A percentile compares a stretch with the other conserved stretches of the same genome.
Conservation (phyloP, 2,797 vertebrate species). For the Emys orbicularis region DNA sequence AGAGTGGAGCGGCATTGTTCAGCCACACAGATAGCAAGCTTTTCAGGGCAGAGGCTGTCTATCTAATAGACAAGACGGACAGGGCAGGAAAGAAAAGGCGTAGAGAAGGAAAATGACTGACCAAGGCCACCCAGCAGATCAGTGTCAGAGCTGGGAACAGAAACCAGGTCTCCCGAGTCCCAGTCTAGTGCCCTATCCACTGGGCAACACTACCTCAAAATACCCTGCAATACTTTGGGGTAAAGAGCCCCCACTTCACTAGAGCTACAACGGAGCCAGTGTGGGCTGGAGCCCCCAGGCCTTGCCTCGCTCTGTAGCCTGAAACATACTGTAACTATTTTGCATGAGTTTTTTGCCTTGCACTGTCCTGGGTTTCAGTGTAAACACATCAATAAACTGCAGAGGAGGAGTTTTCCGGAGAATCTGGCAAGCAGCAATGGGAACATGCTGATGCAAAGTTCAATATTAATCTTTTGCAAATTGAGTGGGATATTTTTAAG, state of each 20-base stretch:
- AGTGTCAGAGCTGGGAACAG: not conserved
- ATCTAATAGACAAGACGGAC: not conserved
- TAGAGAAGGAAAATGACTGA: not conserved
- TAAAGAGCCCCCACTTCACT: not conserved
- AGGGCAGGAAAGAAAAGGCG: not conserved
- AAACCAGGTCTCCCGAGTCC: not conserved
- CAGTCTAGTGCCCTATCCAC: not conserved
- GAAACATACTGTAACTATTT: not conserved
- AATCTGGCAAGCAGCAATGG: slow-evolving; percentile 77
- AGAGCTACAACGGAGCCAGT: not conserved
- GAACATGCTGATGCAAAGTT: slow-evolving; percentile 75
- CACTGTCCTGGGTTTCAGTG: not conserved
- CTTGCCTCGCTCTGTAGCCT: accelerated
- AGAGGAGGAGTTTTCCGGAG: slow-evolving; percentile 73
- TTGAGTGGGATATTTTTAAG: slow-evolving; percentile 64
- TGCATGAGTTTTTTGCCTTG: accelerated
- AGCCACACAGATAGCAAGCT: not conserved
- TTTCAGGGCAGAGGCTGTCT: no score
- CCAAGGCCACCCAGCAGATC: not conserved
- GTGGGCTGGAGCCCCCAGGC: not conserved
- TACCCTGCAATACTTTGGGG: not conserved
- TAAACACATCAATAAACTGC: slow-evolving; percentile 37
- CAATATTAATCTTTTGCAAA: slow-evolving; percentile 75
- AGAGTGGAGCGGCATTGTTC: not conserved
- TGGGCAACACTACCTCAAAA: not conserved